Conservation (phyloP, 2,113 vertebrate species). For the Arizona elegans region DNA sequence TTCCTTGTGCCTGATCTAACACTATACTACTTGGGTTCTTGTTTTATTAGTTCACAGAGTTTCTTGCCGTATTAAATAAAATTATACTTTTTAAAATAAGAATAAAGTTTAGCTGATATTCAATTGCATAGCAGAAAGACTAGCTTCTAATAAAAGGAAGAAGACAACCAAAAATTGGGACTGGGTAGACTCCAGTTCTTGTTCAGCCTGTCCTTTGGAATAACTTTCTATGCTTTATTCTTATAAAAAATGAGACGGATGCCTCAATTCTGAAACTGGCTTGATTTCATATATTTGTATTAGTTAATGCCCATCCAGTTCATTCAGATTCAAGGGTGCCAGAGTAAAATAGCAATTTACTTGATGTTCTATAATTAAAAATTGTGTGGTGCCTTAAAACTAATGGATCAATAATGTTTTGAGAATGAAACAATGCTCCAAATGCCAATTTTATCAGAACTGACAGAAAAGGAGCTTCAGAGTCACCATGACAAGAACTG, state of each 20-base stretch:
- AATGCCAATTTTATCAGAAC: background rate
- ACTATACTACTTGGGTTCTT: background rate
- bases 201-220: background rate
- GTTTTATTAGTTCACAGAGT: background rate
- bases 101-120: background rate
- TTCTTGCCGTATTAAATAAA: background rate
- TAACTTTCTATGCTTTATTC: background rate
- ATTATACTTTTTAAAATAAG: background rate
- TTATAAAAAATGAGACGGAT: background rate
- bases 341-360: background rate
- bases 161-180: background rate
- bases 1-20: too few relatives aligned
- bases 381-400: background rate
- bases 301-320: background rate
- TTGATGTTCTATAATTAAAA: background rate
- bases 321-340: background rate
- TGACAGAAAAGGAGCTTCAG: background rate
- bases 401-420: background rate
- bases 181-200: background rate
- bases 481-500: background rate
- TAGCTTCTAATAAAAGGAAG: background rate
- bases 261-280: background rate
- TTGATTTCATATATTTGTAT: background rate
- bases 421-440: background rate
- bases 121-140: background rate